Conservation (phyloP, 2,113 vertebrate genomes). For the Mobula birostris region DNA sequence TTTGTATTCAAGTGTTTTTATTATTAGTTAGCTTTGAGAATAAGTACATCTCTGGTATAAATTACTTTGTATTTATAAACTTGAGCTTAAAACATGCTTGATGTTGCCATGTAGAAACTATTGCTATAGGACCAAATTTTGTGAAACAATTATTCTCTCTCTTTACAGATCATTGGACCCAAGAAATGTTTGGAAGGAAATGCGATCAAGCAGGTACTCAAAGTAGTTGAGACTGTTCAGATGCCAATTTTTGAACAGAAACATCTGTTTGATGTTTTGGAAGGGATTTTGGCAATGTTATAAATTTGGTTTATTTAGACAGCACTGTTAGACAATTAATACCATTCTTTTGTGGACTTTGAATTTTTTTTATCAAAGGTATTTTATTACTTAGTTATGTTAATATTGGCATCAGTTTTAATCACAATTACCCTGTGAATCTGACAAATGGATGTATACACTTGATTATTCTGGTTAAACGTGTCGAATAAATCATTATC, state of each 20-base stretch:
- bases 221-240: neutral
- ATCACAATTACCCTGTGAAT: neutral
- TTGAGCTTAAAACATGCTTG: neutral
- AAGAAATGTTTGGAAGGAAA: slow-evolving; percentile 21
- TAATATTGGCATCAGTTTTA: neutral
- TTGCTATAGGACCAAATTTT: neutral
- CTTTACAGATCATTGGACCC: neutral
- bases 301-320: neutral
- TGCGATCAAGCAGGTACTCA: slow-evolving; percentile 12
- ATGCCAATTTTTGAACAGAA: neutral
- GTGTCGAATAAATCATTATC: neutral
- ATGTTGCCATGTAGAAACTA: neutral
- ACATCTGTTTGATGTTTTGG: neutral
- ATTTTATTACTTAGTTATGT: neutral
- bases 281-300: neutral
- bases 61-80: neutral
- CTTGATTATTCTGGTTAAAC: neutral
- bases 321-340: neutral
- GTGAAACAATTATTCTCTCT: neutral
- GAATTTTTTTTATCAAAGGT: neutral
- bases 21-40: neutral
- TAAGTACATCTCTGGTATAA: neutral
- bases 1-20: too few species aligned
- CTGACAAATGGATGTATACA: neutral
- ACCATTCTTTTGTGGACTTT: neutral